Base-by-base conservation (phyloP, 2,797 vertebrate genomes). In the Dallia pectoralis region DNA sequence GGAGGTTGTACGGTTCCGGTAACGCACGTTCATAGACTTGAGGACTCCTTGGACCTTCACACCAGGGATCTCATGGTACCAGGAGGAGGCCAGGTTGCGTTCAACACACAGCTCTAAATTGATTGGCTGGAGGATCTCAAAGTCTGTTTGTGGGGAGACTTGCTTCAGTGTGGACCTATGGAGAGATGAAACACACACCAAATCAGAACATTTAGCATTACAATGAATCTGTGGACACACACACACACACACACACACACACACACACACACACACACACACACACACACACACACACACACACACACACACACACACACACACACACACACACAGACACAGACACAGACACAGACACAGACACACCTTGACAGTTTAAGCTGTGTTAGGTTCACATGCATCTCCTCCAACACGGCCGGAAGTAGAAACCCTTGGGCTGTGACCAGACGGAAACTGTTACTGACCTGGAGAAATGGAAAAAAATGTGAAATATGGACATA, bases 41-140 rank as follows among this genome's bases (percentile, higher is more conserved):
- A 99, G 92, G 62, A 91, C 83, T 3, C 97, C 97, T 12, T 91
- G 92, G 77, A 99, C 87, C 82, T 96, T 94, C 67, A 97, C 19
- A 4, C 89, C 87, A 0, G 97, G 97, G 30, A 98, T 89, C 56
- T 91, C 86, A 64, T 89, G 91, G 84, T 95, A 99, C 98, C 97
- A 98, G 68, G 91, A 80, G 19, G 95, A 93, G 72, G 96, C 94
- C 12, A 98, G 87, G 88, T 98, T 99, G 14, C 97, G 90, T 80
- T 92, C 94, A 83, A 99, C 85, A 6, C 85, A 88, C 12, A 99
- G 88, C 75, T 95, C 93, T 32, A 98, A 79, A 86, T 98, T 97
- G 86, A 97, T 93, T n/a, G 97, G 97, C 76, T 94, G 89, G 70
- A 99, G 93, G 69, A 99, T 94, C 76, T 95, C 90, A 30, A 96